Evolutionary conservation across 2,888 invertebrate species (phyloP), one percentile per base, ranked within the genome.

Genomic region (Polietes domitor): DNA sequence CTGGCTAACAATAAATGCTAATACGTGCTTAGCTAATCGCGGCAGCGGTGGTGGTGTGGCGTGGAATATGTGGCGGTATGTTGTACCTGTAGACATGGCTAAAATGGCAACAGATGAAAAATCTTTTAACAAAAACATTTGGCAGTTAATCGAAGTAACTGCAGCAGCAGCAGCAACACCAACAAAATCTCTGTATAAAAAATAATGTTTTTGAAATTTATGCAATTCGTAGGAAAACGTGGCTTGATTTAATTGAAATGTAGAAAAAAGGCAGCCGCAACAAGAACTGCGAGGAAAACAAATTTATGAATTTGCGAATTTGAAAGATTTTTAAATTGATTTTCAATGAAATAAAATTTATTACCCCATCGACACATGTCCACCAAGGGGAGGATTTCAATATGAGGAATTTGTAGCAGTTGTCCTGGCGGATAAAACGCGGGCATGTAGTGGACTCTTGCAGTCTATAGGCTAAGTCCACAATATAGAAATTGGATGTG

Each of bases 161-260:
- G 24, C 53, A 53, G 37, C 37, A 41, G 24, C 26, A 2, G 10
- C 19, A 1, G 26, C 58, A 26, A 28, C n/a, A n/a, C 37, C 37
- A 63, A 55, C 24, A 58, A 65, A 55, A 58, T 53, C 21, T n/a
- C n/a, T n/a, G n/a, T n/a, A 32, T 21, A 37, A 1, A 19, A 65
- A 65, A 32, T 37, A 65, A 65, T 37, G 41, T 32, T 41, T 65
- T 19, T 37, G 12, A 65, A 65, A 65, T 65, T 65, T 65, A 41
- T 65, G 65, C 65, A 65, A 65, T 65, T 65, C 65, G 21, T 24
- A 37, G 21, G 53, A 24, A 83, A 80, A 71, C 80, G 80, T 83
- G 77, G 80, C 80, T 77, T 74, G 80, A 71, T 83, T 80, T 77
- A 83, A 83, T 80, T 83, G 70, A 77, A 83, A 80, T 77, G 70